Conservation (phyloP, 2,113 vertebrate species). For the Eurypyga helias region DNA sequence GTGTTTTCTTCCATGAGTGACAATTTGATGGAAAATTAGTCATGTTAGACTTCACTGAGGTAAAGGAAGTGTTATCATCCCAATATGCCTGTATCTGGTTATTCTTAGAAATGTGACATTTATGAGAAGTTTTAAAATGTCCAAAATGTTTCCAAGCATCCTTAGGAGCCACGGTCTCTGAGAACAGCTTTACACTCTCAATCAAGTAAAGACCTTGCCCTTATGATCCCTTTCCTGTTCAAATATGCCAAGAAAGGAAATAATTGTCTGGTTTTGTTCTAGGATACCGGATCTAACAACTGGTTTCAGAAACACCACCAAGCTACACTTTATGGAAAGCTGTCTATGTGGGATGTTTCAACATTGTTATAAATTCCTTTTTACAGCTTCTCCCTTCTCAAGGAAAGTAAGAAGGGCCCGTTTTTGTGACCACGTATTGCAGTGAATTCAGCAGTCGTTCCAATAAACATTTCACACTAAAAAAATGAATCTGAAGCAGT, state of each 20-base stretch:
- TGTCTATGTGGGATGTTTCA: background rate
- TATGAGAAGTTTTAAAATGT: background rate
- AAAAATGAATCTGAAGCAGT: background rate
- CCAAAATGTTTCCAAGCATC: background rate
- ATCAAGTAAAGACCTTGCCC: background rate
- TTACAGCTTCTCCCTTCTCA: background rate
- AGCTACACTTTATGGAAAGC: background rate
- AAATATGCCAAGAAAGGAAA: background rate
- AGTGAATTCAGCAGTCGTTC: background rate
- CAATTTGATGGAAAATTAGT: background rate
- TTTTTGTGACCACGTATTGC: background rate
- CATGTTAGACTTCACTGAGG: background rate
- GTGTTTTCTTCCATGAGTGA: fast-evolving
- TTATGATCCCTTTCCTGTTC: background rate
- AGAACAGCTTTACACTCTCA: background rate
- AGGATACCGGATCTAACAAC: background rate
- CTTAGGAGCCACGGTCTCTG: background rate
- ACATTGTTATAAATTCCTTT: background rate
- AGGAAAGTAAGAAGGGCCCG: background rate
- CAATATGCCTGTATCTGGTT: background rate
- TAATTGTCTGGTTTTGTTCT: background rate
- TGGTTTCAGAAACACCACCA: background rate
- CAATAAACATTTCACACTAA: background rate
- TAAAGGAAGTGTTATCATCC: background rate
- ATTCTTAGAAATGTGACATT: background rate